Percentiles rank a stretch among this genome's conserved stretches.
Conservation (phyloP, 35 echinoderm and acorn worm species). For the Eucidaris tribuloides region DNA sequence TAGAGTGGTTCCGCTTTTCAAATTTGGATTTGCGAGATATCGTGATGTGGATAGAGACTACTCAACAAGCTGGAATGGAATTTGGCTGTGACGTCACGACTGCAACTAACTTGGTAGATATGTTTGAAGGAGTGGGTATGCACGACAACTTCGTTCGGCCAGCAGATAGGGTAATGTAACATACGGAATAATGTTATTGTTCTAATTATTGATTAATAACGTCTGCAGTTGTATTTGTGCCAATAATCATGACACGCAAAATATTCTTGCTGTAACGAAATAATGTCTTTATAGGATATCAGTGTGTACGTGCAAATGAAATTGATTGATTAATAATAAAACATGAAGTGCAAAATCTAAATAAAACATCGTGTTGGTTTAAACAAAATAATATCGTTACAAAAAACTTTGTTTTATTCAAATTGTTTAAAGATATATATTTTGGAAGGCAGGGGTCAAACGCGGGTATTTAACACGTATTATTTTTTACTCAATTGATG, state of each 20-base stretch:
- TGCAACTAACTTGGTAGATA: not conserved
- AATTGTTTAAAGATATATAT: not conserved
- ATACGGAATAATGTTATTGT: not conserved
- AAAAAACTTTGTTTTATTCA: not conserved
- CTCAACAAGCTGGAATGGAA: not conserved
- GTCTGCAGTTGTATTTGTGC: not conserved
- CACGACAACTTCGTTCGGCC: not conserved
- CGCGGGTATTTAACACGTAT: not conserved
- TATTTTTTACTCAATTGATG: not conserved
- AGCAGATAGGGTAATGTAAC: constrained; percentile 5
- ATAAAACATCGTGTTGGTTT: not conserved
- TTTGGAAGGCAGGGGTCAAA: not conserved
- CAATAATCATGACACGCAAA: not conserved
- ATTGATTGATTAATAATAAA: not conserved
- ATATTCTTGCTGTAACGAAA: not conserved
- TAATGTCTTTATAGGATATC: not conserved
- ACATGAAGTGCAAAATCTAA: not conserved
- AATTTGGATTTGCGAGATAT: not conserved
- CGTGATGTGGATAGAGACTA: not conserved
- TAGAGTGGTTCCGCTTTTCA: constrained; percentile 12
- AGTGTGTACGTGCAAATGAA: not conserved
- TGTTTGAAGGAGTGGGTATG: not conserved
- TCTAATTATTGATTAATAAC: not conserved
- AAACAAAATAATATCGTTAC: not conserved
- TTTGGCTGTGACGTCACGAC: not conserved